Conservation (phyloP, 2,888 invertebrate species). For the Panorpa germanica region DNA sequence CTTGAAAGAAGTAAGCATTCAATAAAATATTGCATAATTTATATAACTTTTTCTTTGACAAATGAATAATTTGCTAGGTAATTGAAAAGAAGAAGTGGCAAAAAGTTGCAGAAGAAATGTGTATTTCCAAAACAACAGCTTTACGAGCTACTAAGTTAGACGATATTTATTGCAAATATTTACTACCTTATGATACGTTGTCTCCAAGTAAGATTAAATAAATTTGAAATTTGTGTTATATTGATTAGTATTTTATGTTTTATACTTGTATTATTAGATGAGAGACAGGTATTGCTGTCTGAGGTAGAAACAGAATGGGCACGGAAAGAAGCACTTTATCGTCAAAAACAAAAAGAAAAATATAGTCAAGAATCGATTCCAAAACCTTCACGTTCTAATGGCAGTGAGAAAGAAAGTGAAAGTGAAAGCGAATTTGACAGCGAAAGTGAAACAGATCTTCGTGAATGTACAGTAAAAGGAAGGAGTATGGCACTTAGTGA, state of each 20-base stretch:
- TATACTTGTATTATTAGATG: no score
- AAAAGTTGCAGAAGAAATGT: conserved; percentile 74
- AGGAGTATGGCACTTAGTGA: conserved; percentile 62
- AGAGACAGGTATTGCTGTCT: no score
- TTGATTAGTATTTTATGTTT: no score
- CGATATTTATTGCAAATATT: conserved; percentile 76
- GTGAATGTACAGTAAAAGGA: conserved; percentile 66
- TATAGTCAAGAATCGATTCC: conserved; percentile 16
- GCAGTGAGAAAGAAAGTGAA: conserved; percentile 24
- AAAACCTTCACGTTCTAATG: conserved; percentile 18
- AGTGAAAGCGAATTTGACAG: conserved; percentile 25
- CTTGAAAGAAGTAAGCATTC: conserved; percentile 66
- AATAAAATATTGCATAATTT: no score
- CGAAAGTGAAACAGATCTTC: conserved; percentile 36
- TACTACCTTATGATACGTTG: conserved; percentile 75
- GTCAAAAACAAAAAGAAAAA: conserved; percentile 20
- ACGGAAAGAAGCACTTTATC: conserved; percentile 34
- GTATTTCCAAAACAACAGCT: conserved; percentile 59
- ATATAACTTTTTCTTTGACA: no score
- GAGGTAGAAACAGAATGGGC: conserved; percentile 61
- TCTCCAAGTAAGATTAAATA: no score
- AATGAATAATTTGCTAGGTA: no score
- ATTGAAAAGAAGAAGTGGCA: conserved; percentile 80
- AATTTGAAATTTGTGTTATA: background rate
- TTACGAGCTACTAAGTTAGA: conserved; percentile 70